Percentiles rank a stretch among this genome's conserved stretches.
Evolutionary conservation across 2,888 invertebrate genomes (phyloP).

Genomic region (Parapristionchus giblindavisi): DNA sequence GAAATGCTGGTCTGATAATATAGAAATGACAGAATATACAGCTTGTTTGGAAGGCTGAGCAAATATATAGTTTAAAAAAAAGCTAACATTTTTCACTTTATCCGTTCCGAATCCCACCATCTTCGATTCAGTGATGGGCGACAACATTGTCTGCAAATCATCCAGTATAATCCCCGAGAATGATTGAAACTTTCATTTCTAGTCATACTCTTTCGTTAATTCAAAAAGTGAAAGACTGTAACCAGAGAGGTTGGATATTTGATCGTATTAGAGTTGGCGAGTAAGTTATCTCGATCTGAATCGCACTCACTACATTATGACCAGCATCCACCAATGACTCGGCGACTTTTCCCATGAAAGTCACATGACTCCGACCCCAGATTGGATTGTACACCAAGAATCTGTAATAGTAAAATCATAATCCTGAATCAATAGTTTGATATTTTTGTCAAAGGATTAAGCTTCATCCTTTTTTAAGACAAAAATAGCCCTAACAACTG

Average conservation of each 20-base stretch:
- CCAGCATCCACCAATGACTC: conserved; percentile 17
- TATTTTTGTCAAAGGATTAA: no score
- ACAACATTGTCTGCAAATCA: background rate
- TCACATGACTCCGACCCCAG: conserved; percentile 25
- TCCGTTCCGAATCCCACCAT: background rate
- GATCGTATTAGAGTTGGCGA: background rate
- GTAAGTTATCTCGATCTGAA: background rate
- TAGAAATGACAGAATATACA: no score
- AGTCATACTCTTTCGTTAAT: no score
- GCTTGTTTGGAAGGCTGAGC: background rate
- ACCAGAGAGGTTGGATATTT: no score
- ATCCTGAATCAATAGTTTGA: no score
- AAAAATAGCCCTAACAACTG: no score
- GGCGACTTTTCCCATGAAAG: conserved; percentile 15
- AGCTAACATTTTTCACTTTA: background rate
- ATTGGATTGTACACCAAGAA: conserved; percentile 30
- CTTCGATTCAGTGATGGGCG: background rate
- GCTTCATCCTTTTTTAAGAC: no score
- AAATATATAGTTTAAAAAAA: background rate
- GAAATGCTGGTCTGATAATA: no score
- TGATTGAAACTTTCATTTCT: background rate
- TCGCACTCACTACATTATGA: conserved; percentile 20
- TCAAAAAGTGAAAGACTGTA: no score
- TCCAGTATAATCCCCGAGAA: background rate
- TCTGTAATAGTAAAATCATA: no score